Evolutionary conservation across 1,140 invertebrate genomes (phyloP), one percentile per base, ranked within the genome.

Genomic region (Micrasema longulum): DNA sequence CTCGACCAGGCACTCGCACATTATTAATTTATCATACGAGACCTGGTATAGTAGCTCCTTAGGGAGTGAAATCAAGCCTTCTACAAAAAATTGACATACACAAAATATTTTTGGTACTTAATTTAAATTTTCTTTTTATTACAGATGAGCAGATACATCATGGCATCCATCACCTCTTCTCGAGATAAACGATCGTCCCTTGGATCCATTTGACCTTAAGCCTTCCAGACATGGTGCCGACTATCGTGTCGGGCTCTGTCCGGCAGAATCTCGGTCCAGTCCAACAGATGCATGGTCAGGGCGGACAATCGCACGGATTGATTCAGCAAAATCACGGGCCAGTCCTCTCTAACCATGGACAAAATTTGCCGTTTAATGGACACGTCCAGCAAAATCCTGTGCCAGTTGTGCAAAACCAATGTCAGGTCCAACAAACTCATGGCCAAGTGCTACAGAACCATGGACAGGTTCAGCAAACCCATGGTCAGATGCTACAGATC

Each of bases 141-240:
- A 9, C 35, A 60, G 55, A 11, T 60, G 55, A 38, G 2, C 35
- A 36, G 14, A 60, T n/a, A 38, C 53, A 26, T 9, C 11, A 60
- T 60, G 55, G 35, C 55, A 38, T 60, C 35, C 4, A 11, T 6
- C 12, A 41, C 20, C 55, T 60, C 55, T n/a, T 38, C 26, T 2
- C 55, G 50, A 2, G 50, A 53, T 53, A 60, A 35, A 38, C n/a
- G 9, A 16, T 38, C 12, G 11, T 60, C 55, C 16, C 14, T 31
- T 26, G 35, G 55, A 12, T 60, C 31, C 55, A 60, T 60, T 38
- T 60, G 55, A 60, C 55, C 55, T 55, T 35, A 11, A 35, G 18
- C 11, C 26, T 26, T 60, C 14, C 55, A 36, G 50, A 3, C 55
- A 60, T 60, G 55, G 55, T 60, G 26, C 55, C 55, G 14, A 60